phyloP scores from a whole-genome alignment of 2,888 invertebrate genomes.

The Tricholauxania praeusta region DNA sequence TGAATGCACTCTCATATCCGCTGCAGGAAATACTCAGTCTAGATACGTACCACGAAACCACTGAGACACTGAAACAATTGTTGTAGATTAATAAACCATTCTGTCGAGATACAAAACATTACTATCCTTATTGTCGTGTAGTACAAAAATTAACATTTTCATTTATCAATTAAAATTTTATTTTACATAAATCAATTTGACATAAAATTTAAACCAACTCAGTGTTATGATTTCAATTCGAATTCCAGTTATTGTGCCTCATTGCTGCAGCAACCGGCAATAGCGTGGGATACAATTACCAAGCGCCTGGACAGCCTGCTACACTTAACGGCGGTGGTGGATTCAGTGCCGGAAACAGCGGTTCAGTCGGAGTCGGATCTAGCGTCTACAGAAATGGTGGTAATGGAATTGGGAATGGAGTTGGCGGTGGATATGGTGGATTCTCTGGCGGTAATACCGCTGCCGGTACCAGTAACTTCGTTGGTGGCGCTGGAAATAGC shows the following conservation, averaged over 20 bases:
- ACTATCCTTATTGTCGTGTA: too few relatives aligned
- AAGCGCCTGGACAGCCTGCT: conserved; percentile 6
- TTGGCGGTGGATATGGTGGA: conserved; percentile 14
- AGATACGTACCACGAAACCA: too few relatives aligned
- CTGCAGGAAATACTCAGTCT: too few relatives aligned
- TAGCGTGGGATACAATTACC: conserved; percentile 13
- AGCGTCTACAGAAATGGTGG: background rate
- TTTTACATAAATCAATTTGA: background rate
- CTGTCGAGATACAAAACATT: too few relatives aligned
- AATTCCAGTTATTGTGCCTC: conserved; percentile 8
- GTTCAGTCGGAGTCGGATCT: background rate
- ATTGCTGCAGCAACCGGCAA: background rate
- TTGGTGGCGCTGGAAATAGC: background rate
- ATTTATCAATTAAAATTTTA: background rate
- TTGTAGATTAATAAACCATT: too few relatives aligned
- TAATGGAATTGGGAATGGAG: conserved; percentile 14
- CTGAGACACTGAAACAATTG: too few relatives aligned
- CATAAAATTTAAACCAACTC: background rate
- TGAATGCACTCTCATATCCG: too few relatives aligned
- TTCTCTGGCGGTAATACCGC: background rate
- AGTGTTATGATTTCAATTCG: background rate
- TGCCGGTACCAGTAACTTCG: background rate
- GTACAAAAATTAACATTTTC: background rate
- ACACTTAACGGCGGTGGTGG: conserved; percentile 11
- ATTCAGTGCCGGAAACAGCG: background rate